Base-by-base conservation (phyloP, 1,140 invertebrate genomes). In the Heliothis virescens region DNA sequence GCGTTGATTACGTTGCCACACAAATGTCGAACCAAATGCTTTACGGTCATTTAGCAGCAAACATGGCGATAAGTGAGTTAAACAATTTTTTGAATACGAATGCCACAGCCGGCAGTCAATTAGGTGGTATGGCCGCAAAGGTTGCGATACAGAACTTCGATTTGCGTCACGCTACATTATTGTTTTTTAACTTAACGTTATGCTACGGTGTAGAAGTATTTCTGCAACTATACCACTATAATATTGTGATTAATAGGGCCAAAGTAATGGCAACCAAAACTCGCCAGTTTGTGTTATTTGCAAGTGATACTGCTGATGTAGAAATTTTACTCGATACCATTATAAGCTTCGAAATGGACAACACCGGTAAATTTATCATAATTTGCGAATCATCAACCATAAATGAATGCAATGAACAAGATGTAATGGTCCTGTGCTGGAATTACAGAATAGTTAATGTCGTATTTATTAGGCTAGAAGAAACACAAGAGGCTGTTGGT, bases 141-240 rank as follows among this genome's bases (percentile, higher is more conserved):
- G 87, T 94, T 73, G 91, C 91, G 0, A 60, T 82, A 10, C 65
- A 88, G 16, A 91, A 92, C 75, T 94, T 94, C 67, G 81, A 88
- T 52, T 91, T 90, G 87, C 82, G 89, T 11, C 90, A 87, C 63
- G 79, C 83, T 5, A 92, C 92, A 3, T 83, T 92, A 7, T 80
- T 94, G 47, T 41, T 91, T 10, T 88, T 88, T 52, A 92, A 91
- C 80, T 80, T 88, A 9, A 84, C 86, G 3, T 53, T 90, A 1
- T 29, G 82, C 1, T 86, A 77, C 73, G 87, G 88, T 1, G 82
- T 89, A 0, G 84, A 86, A 34, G 57, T 65, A 2, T 92, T 94
- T 81, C 50, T 91, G 34, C 47, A 48, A 15, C 11, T 65, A 13
- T 76, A 63, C 21, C 48, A 52, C 41, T 34, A 76, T 15, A 88